Evolutionary conservation across 2,113 vertebrate species (phyloP).

Genomic region (Hemichromis elongatus): DNA sequence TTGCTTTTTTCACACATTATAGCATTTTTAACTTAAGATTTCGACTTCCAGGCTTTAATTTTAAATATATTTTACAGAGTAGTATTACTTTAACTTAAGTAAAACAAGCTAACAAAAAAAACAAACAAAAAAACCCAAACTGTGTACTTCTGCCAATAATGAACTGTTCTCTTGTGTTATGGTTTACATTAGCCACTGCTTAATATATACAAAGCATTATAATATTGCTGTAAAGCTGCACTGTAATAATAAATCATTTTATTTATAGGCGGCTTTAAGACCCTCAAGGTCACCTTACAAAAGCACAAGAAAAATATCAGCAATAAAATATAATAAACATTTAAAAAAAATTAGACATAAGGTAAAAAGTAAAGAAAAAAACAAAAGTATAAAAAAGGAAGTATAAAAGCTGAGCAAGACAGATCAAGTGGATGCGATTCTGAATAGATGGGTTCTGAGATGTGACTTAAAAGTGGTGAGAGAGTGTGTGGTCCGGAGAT

Average conservation of each 20-base stretch:
- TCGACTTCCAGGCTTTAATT: not conserved
- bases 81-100: not conserved
- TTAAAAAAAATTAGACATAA: no score
- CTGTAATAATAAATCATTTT: not conserved
- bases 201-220: not conserved
- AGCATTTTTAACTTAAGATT: not conserved
- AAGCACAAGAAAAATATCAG: no score
- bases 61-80: not conserved
- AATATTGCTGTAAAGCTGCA: not conserved
- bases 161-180: not conserved
- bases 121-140: not conserved
- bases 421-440: no score
- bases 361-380: no score
- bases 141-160: not conserved
- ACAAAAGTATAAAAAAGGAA: no score
- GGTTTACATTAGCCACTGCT: not conserved
- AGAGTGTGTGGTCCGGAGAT: no score
- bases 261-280: no score
- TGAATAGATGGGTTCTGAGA: no score
- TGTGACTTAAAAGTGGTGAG: no score
- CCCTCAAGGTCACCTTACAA: no score
- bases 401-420: no score
- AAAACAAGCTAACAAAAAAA: not conserved
- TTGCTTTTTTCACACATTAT: not conserved
- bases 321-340: no score